phyloP scores from a whole-genome alignment of 2,888 invertebrate species.

The Harpalus rufipes region DNA sequence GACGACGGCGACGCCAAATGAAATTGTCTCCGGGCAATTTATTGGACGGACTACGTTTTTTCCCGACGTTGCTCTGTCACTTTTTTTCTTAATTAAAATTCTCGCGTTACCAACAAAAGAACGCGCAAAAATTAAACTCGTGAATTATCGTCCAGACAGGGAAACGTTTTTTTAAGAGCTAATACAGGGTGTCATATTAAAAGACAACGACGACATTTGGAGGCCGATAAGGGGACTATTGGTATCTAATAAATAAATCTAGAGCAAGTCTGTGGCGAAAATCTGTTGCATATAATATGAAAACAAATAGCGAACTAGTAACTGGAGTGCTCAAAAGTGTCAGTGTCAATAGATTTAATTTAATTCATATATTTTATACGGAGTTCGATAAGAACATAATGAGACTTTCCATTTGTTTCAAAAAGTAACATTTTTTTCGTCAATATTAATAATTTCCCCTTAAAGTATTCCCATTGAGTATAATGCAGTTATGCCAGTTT shows the following conservation, averaged over 20 bases:
- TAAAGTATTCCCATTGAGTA: too few relatives aligned
- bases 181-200: neutral
- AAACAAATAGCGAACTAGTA: too few relatives aligned
- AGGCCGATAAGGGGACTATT: neutral
- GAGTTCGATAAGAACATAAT: too few relatives aligned
- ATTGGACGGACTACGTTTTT: slow-evolving; percentile 53
- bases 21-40: slow-evolving; percentile 61
- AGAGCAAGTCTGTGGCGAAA: neutral
- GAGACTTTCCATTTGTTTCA: too few relatives aligned
- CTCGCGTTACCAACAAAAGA: slow-evolving; percentile 42
- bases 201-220: neutral
- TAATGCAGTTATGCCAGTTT: too few relatives aligned
- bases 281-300: neutral
- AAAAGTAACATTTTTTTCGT: too few relatives aligned
- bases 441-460: too few relatives aligned
- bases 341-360: too few relatives aligned
- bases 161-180: neutral
- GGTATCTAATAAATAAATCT: neutral
- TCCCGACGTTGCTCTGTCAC: slow-evolving; percentile 27
- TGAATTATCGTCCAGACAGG: slow-evolving; percentile 9
- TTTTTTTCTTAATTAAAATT: slow-evolving; percentile 60
- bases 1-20: slow-evolving; percentile 47
- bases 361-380: too few relatives aligned
- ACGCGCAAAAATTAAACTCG: slow-evolving; percentile 46
- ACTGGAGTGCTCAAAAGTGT: too few relatives aligned